phyloP scores from a whole-genome alignment of 92 coral and sea anemone species.

The Umimayanthus chanpuru region DNA sequence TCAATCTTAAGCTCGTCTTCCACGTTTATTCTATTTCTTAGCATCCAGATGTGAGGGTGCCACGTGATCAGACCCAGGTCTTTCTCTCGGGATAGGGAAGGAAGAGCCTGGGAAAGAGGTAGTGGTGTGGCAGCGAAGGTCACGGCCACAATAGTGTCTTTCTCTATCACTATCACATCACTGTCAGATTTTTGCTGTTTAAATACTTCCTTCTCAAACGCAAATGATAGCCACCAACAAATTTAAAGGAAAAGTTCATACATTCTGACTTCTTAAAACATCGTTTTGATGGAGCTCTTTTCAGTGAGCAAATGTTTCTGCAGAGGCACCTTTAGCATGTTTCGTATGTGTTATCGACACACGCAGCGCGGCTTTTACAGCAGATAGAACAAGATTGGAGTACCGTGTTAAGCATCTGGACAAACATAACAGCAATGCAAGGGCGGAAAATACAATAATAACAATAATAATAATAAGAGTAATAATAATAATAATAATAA shows the following conservation, averaged over 20 bases:
- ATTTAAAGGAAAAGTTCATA: not conserved
- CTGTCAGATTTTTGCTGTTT: too few relatives aligned
- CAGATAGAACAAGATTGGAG: not conserved
- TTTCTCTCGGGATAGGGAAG: too few relatives aligned
- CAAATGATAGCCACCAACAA: not conserved
- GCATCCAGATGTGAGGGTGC: too few relatives aligned
- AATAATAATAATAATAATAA: not conserved
- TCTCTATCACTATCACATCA: not conserved
- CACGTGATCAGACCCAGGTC: too few relatives aligned
- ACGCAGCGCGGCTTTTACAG: not conserved
- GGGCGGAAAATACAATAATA: not conserved
- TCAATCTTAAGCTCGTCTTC: too few relatives aligned
- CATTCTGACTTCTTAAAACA: not conserved
- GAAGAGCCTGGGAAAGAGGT: too few relatives aligned
- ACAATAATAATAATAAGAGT: not conserved
- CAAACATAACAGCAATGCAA: constrained; percentile 51
- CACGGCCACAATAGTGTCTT: not conserved
- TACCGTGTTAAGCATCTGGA: constrained; percentile 11
- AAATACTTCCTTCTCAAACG: not conserved
- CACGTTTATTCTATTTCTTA: too few relatives aligned
- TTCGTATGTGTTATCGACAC: not conserved
- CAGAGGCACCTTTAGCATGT: not conserved
- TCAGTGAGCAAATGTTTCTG: not conserved
- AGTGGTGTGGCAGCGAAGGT: too few relatives aligned
- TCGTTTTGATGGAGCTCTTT: not conserved